Evolutionary conservation across 2,113 vertebrate species (phyloP).

Genomic region (Ovis canadensis): DNA sequence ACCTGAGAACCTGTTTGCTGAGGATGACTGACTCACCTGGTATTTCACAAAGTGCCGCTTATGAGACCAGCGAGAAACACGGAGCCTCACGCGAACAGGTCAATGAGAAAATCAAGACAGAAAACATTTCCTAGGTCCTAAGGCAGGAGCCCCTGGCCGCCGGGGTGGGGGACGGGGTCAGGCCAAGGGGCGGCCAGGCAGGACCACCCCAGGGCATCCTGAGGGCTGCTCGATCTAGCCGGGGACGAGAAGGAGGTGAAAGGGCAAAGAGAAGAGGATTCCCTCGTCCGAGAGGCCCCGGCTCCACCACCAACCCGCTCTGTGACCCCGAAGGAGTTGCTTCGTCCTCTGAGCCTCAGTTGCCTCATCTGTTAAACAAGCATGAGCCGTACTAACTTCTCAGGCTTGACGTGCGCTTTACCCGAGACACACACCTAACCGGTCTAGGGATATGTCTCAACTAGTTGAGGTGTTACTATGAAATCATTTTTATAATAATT

Average conservation of each 20-base stretch:
- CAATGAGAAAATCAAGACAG: neutral
- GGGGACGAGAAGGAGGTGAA: neutral
- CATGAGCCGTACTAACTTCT: neutral
- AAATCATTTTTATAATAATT: neutral
- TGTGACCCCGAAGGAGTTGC: neutral
- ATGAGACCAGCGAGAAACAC: neutral
- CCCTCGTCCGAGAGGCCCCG: too few species aligned
- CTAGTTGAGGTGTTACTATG: neutral
- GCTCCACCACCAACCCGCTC: neutral
- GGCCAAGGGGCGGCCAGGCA: neutral
- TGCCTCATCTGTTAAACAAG: neutral
- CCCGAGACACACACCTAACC: neutral
- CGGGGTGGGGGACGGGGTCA: rapidly evolving
- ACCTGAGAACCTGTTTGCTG: neutral
- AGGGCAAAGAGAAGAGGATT: neutral
- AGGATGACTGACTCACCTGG: neutral
- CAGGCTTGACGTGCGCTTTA: neutral
- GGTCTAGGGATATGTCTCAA: neutral
- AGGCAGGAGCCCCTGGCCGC: neutral
- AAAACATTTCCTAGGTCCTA: neutral
- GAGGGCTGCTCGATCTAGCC: neutral
- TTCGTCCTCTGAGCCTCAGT: neutral
- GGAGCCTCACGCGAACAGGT: neutral
- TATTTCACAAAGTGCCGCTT: neutral
- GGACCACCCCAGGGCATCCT: neutral